A percentile compares a stretch with the other conserved stretches of the same genome.
These are phyloP conservation scores for Poecilobothrus nobilitatus DNA, from an alignment of 2,888 invertebrate genomes.

Conservation along the genomic window DNA sequence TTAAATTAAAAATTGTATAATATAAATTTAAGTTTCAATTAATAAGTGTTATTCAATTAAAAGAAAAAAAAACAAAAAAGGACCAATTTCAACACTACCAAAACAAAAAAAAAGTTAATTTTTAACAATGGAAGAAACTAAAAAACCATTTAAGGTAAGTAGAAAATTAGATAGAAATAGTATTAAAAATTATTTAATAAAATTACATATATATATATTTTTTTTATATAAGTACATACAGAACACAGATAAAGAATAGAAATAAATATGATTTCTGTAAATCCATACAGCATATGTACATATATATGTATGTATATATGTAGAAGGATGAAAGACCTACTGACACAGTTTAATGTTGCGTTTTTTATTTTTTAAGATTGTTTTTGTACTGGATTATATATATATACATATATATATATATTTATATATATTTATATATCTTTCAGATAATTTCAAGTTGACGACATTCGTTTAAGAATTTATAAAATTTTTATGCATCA, in stretches of 20 bases:
- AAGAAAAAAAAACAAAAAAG: not conserved
- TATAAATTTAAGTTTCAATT: not conserved
- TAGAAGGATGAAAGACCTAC: not conserved
- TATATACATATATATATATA: too few species aligned
- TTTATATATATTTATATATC: too few species aligned
- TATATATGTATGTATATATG: too few species aligned
- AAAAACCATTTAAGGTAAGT: constrained; percentile 3
- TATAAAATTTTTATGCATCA: too few species aligned
- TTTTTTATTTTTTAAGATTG: too few species aligned
- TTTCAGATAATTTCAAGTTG: too few species aligned
- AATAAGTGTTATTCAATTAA: not conserved
- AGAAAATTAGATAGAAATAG: not conserved
- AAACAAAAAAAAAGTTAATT: too few species aligned
- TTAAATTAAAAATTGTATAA: not conserved
- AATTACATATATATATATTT: not conserved
- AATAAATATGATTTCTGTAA: not conserved
- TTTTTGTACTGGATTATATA: too few species aligned
- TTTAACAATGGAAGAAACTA: not conserved
- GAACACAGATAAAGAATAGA: too few species aligned
- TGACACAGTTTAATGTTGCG: not conserved
- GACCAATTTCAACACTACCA: too few species aligned
- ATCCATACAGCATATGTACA: not conserved
- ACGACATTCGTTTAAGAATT: too few species aligned
- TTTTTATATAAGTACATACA: not conserved
- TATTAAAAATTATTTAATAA: not conserved